These are phyloP conservation scores for Monodelphis domestica DNA, from an alignment of 2,797 vertebrate genomes.

Conservation along the genomic window DNA sequence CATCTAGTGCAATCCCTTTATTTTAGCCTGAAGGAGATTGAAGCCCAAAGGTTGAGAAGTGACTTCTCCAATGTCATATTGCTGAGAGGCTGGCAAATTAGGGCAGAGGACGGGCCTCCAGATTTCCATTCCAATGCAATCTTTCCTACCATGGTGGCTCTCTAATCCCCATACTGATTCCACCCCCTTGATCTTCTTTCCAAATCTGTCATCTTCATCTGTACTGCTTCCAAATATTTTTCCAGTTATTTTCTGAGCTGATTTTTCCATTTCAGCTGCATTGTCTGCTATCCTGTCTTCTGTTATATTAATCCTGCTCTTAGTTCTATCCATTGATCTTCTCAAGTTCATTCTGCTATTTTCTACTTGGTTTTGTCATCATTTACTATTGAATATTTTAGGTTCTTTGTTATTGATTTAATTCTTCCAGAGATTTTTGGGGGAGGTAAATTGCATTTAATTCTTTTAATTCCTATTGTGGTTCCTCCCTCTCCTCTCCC, in stretches of 20 bases:
- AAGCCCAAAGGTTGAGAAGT: background rate
- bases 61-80: background rate
- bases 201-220: background rate
- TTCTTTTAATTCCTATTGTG: background rate
- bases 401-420: background rate
- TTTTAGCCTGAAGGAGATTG: background rate
- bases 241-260: background rate
- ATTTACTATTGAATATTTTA: background rate
- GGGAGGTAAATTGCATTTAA: background rate
- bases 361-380: background rate
- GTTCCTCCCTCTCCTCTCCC: background rate
- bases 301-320: background rate
- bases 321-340: background rate
- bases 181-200: background rate
- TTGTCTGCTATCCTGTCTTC: background rate
- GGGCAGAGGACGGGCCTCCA: background rate
- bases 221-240: background rate
- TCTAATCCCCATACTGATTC: background rate
- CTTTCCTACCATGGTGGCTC: background rate
- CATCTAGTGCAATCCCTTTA: background rate
- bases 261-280: background rate
- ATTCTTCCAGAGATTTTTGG: background rate
- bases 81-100: background rate
- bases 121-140: background rate
- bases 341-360: background rate